Percentiles rank a stretch among this genome's conserved stretches.
phyloP scores from a whole-genome alignment of 2,797 vertebrate genomes.

The Todus mexicanus region DNA sequence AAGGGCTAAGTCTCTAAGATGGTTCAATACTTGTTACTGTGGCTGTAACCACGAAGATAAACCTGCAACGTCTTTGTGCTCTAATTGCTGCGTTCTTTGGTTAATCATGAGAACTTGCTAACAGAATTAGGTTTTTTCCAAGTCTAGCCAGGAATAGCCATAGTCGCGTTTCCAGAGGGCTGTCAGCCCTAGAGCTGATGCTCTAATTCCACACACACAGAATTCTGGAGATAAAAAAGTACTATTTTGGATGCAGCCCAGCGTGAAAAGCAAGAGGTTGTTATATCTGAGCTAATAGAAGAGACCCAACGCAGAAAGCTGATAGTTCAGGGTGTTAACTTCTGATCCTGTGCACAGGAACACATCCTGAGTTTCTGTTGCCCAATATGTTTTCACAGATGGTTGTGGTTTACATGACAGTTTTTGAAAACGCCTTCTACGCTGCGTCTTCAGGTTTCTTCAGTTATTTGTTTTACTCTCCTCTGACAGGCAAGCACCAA shows the following conservation, averaged over 20 bases:
- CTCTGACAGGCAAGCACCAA: not conserved
- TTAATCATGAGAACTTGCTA: not conserved
- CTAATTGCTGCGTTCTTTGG: not conserved
- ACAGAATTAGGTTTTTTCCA: not conserved
- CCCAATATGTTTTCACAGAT: not conserved
- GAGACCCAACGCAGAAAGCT: not conserved
- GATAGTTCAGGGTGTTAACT: constrained; percentile 1
- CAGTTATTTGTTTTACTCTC: not conserved
- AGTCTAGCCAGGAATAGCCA: not conserved
- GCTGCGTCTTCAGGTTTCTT: not conserved
- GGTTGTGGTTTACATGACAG: not conserved
- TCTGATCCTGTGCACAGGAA: not conserved
- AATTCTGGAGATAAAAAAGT: not conserved
- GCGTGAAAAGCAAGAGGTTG: not conserved
- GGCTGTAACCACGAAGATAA: not conserved
- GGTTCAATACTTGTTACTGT: not conserved
- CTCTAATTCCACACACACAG: not conserved
- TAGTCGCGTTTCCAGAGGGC: not conserved
- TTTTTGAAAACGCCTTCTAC: not conserved
- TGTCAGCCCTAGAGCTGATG: constrained; percentile 1
- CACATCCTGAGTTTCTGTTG: not conserved
- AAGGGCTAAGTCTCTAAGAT: not conserved
- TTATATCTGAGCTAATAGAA: not conserved
- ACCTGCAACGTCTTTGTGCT: not conserved
- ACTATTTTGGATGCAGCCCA: not conserved